Conservation (phyloP, 2,888 invertebrate genomes). For the Sympetrum striolatum region DNA sequence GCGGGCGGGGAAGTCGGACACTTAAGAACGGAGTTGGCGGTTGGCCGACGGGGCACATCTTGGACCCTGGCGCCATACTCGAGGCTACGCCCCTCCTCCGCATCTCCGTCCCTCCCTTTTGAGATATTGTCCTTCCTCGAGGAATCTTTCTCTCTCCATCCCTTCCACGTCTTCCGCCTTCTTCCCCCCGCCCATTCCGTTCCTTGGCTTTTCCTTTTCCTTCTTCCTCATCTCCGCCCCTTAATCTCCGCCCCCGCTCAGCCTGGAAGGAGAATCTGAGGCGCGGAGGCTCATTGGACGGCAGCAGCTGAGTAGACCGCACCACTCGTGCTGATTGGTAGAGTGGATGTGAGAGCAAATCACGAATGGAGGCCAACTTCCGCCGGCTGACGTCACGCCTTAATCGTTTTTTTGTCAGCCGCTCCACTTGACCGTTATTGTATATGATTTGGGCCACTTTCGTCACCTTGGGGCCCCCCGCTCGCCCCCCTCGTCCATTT, state of each 20-base stretch:
- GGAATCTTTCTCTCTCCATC: background rate
- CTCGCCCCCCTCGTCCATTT: background rate
- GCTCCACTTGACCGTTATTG: background rate
- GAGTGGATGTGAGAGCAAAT: constrained; percentile 11
- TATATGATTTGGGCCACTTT: constrained; percentile 9
- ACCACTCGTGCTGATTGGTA: constrained; percentile 32
- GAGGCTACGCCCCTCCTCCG: constrained; percentile 39
- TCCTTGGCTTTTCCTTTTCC: constrained; percentile 48
- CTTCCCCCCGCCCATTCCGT: background rate
- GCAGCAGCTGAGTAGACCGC: constrained; percentile 12
- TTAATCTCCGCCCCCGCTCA: constrained; percentile 12
- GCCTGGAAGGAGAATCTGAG: background rate
- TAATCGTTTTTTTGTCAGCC: background rate
- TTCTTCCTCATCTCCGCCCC: background rate
- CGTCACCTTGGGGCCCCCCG: background rate
- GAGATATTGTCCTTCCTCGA: background rate
- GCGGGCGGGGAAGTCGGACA: background rate
- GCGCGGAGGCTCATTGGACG: constrained; percentile 27
- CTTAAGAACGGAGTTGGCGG: background rate
- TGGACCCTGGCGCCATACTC: constrained; percentile 28
- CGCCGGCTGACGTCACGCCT: constrained; percentile 20
- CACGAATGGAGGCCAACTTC: constrained; percentile 31
- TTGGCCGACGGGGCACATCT: background rate
- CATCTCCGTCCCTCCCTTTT: background rate
- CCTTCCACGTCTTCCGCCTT: constrained; percentile 44